A percentile compares a stretch with the other conserved stretches of the same genome.
These are phyloP conservation scores for Toxotes lorentzi DNA, from an alignment of 2,797 vertebrate genomes.

Conservation along the genomic window DNA sequence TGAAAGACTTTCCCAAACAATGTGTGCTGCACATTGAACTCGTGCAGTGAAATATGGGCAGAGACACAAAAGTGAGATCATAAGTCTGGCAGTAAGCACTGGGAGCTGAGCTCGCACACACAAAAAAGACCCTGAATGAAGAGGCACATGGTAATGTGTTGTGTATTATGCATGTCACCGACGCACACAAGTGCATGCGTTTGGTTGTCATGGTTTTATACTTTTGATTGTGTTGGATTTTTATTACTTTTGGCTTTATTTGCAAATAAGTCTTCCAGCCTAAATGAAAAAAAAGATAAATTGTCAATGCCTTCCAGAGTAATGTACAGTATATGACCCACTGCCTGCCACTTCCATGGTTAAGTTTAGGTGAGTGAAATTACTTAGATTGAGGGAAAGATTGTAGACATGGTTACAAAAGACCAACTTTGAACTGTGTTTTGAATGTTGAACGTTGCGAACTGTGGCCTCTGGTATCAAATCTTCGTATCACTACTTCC, in stretches of 20 bases:
- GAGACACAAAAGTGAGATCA: conserved; percentile 49
- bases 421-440: no score
- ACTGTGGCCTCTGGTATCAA: background rate
- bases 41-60: conserved; percentile 50
- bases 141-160: conserved; percentile 21
- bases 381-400: background rate
- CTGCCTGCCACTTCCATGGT: no score
- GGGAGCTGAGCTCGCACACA: conserved; percentile 47
- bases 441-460: no score
- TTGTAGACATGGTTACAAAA: background rate
- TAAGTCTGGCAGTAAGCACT: conserved; percentile 40
- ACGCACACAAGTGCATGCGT: conserved; percentile 15
- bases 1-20: conserved; percentile 47
- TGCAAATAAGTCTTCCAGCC: background rate
- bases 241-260: conserved; percentile 14
- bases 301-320: background rate
- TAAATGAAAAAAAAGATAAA: background rate
- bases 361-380: background rate
- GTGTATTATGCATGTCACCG: conserved; percentile 20
- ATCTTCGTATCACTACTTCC: background rate
- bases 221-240: conserved; percentile 9
- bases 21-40: conserved; percentile 43
- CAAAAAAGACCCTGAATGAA: conserved; percentile 16
- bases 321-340: background rate
- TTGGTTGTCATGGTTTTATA: conserved; percentile 45